Conservation (phyloP, 2,113 vertebrate genomes). For the Phalacrocorax pelagicus region DNA sequence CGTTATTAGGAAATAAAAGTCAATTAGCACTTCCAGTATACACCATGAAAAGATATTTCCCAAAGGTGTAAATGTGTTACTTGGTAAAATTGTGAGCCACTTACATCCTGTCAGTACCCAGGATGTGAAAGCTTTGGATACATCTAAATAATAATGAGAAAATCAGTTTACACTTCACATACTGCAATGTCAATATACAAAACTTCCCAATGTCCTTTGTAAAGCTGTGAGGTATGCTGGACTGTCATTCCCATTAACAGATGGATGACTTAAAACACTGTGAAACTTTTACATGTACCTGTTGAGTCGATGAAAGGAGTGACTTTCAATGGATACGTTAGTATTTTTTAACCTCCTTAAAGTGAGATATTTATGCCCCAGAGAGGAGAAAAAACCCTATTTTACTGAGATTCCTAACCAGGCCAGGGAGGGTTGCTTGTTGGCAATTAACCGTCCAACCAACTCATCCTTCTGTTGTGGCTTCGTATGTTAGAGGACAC, state of each 20-base stretch:
- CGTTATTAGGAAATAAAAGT: constrained; percentile 71
- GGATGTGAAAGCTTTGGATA: constrained; percentile 38
- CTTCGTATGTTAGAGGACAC: background rate
- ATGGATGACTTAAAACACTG: background rate
- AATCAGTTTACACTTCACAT: constrained; percentile 25
- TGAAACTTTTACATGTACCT: background rate
- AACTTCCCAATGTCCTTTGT: background rate
- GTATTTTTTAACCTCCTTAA: background rate
- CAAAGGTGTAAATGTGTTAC: constrained; percentile 56
- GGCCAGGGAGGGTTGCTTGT: background rate
- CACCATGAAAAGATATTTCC: constrained; percentile 66
- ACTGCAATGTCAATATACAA: constrained; percentile 15
- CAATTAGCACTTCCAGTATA: constrained; percentile 67
- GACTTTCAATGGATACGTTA: background rate
- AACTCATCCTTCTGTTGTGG: background rate
- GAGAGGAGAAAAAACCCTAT: background rate
- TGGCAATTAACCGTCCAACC: background rate
- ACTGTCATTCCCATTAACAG: background rate
- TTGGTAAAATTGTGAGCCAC: constrained; percentile 47
- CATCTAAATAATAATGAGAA: constrained; percentile 40
- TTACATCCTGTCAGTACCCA: constrained; percentile 45
- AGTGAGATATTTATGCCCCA: background rate
- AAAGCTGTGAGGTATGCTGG: background rate
- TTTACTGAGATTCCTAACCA: background rate
- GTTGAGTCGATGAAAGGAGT: background rate